phyloP scores from a whole-genome alignment of 64 coral and sea anemone species.

The Stichodactyla helianthus region DNA sequence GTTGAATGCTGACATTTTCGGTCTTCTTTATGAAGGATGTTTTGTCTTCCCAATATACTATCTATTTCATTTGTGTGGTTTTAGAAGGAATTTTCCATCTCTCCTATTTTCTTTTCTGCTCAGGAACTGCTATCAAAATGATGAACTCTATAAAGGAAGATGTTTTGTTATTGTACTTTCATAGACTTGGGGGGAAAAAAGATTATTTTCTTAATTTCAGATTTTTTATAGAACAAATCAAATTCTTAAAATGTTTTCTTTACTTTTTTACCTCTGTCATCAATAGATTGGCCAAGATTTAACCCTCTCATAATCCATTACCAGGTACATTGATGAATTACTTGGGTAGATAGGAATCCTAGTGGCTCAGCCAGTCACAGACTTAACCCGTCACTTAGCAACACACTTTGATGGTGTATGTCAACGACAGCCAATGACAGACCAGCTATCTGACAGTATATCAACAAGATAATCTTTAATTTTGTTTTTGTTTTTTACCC shows the following conservation, averaged over 20 bases:
- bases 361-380: not conserved
- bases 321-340: constrained; percentile 9
- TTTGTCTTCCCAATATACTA: no score
- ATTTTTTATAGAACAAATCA: not conserved
- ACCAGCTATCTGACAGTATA: not conserved
- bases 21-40: no score
- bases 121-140: no score
- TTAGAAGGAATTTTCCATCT: no score
- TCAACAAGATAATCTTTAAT: not conserved
- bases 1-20: no score
- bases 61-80: no score
- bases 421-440: constrained; percentile 5
- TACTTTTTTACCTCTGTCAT: not conserved
- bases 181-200: no score
- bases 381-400: not conserved
- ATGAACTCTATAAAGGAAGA: no score
- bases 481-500: not conserved
- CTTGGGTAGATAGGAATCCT: not conserved
- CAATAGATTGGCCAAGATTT: not conserved
- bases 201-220: not conserved
- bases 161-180: no score
- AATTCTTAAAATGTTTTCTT: not conserved
- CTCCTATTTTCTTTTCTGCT: no score
- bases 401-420: not conserved
- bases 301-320: not conserved